Evolutionary conservation across 2,888 invertebrate genomes (phyloP).

Genomic region (Drosophila prostipennis): DNA sequence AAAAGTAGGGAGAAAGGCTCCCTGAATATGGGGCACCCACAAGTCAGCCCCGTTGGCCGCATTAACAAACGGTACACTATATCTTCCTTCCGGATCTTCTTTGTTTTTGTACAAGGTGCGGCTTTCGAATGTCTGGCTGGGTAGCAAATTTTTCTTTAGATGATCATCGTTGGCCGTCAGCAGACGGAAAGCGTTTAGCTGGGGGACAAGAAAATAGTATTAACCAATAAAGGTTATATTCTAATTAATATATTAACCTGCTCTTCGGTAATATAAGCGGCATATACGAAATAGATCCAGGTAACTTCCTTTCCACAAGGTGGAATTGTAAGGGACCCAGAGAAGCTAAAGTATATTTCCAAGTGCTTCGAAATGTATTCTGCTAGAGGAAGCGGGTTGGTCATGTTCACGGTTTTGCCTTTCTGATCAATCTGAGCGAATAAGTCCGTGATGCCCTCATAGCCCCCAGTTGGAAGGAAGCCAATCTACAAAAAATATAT

Average conservation of each 20-base stretch:
- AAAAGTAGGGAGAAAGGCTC: slow-evolving; percentile 6
- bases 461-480: slow-evolving; percentile 83
- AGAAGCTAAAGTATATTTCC: slow-evolving; percentile 91
- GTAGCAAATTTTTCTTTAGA: slow-evolving; percentile 92
- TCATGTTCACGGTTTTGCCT: slow-evolving; percentile 85
- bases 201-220: too few species aligned
- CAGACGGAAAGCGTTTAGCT: slow-evolving; percentile 88
- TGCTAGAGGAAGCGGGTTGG: slow-evolving; percentile 85
- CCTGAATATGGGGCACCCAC: not conserved
- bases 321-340: slow-evolving; percentile 94
- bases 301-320: slow-evolving; percentile 93
- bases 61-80: slow-evolving; percentile 51
- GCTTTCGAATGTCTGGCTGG: slow-evolving; percentile 91
- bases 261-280: slow-evolving; percentile 88
- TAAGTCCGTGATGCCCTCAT: slow-evolving; percentile 86
- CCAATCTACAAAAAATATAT: slow-evolving; percentile 52
- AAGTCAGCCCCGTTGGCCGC: slow-evolving; percentile 40
- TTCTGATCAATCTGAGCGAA: slow-evolving; percentile 74
- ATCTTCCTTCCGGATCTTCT: too few species aligned
- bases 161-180: slow-evolving; percentile 87
- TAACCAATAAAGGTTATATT: too few species aligned
- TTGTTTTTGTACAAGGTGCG: slow-evolving; percentile 85
- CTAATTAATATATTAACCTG: slow-evolving; percentile 85
- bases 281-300: slow-evolving; percentile 93
- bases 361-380: slow-evolving; percentile 86